phyloP scores from a whole-genome alignment of 92 coral and sea anemone species.

The Phymanthus crucifer region DNA sequence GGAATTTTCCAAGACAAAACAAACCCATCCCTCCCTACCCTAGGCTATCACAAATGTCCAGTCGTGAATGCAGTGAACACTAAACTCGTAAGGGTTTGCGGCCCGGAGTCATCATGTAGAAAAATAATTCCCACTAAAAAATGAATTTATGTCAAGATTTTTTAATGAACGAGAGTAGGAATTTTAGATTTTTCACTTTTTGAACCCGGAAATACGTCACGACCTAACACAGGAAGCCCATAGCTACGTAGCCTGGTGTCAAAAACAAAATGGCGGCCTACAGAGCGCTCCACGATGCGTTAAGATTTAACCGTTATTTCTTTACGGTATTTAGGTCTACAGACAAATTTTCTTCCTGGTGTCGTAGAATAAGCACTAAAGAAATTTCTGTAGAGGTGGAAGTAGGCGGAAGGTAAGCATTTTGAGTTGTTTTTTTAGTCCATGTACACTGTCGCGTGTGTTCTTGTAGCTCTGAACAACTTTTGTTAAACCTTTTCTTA shows the following conservation, averaged over 20 bases:
- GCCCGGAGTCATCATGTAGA: no score
- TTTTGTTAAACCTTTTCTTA: not conserved
- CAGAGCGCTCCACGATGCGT: slow-evolving; percentile 21
- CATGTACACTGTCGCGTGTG: not conserved
- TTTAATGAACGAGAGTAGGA: no score
- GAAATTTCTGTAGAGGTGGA: slow-evolving; percentile 60
- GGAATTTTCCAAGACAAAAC: not conserved
- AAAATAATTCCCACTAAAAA: no score
- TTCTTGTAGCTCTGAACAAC: not conserved
- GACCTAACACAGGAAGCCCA: slow-evolving; percentile 39
- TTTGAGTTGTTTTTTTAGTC: not conserved
- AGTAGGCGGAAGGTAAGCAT: slow-evolving; percentile 54
- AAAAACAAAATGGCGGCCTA: slow-evolving; percentile 64
- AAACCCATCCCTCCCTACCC: not conserved
- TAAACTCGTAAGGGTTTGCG: no score
- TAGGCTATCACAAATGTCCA: not conserved
- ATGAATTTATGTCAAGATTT: no score
- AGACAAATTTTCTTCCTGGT: not conserved
- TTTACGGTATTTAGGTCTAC: not conserved
- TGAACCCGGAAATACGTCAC: not conserved
- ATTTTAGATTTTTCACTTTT: no score
- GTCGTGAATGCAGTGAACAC: no score
- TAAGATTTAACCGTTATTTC: slow-evolving; percentile 12
- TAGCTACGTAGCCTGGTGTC: not conserved
- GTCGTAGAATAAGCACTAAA: slow-evolving; percentile 30